Evolutionary conservation across 2,113 vertebrate genomes (phyloP), one percentile per base, ranked within the genome.

Genomic region (Vireo altiloquus): DNA sequence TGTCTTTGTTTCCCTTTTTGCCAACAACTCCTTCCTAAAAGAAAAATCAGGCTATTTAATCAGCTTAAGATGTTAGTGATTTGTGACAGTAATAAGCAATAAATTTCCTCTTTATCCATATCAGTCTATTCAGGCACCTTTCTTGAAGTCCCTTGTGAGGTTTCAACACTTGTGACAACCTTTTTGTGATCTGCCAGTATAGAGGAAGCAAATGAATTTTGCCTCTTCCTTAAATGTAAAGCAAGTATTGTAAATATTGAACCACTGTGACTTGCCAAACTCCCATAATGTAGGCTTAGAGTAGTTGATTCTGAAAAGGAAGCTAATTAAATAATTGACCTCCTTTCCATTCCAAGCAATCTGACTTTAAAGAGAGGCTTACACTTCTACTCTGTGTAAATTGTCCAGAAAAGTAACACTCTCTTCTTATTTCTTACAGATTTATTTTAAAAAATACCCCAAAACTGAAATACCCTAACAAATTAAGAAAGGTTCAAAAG

Each of bases 261-360:
- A 92, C 54, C 15, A 57, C 75, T 83, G 44, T 79, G 60, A 71
- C 50, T 20, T 79, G 88, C 89, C 87, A 84, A 23, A 78, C 39
- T 95, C 76, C 47, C 54, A 54, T 57, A 87, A 92, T 85, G 85
- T 12, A 70, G 61, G 61, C 89, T 89, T 71, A 64, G 83, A 84
- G 61, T 10, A 81, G 65, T 28, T 85, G 76, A 59, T 90, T 92
- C 75, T 96, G 85, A 50, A 89, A 87, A 90, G 82, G 89, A 96
- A 89, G 93, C 72, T 90, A 94, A 95, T 94, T 66, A 96, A 96
- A 94, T 92, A 95, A 94, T 93, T 94, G 91, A 94, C 78, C 72
- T 94, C 6, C 9, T 95, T 89, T 95, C 63, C 78, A 64, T 68
- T 86, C 24, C 21, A 75, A 76, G 72, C n/a, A 88, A n/a, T 87